Conservation (phyloP, 2,797 vertebrate species). For the Gallinago stenura region DNA sequence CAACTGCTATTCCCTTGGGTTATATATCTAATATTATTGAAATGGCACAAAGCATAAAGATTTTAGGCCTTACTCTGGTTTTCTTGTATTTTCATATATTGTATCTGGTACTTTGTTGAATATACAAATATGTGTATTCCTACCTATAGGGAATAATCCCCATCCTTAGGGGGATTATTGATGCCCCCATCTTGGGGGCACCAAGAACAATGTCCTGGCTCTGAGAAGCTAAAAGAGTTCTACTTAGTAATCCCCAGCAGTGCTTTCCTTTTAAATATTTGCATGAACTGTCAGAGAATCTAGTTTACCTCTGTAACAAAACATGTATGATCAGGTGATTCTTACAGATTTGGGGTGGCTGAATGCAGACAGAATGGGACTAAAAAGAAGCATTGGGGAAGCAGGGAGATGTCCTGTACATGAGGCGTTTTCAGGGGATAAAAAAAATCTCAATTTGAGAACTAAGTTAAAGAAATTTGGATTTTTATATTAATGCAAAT, state of each 20-base stretch:
- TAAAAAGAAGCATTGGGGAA: background rate
- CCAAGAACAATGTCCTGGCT: background rate
- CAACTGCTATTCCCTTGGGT: background rate
- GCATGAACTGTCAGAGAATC: background rate
- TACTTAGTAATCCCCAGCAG: background rate
- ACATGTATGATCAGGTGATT: background rate
- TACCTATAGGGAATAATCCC: background rate
- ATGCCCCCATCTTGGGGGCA: background rate
- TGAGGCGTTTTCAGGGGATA: background rate
- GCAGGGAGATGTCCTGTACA: background rate
- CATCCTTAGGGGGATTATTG: background rate
- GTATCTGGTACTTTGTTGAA: background rate
- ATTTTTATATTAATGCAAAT: background rate
- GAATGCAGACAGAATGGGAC: accelerated
- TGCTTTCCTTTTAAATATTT: background rate
- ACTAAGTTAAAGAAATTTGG: background rate
- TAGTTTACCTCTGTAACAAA: background rate
- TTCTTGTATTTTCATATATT: background rate
- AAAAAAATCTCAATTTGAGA: background rate
- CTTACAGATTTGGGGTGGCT: background rate
- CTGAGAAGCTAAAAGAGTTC: background rate
- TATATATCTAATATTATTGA: background rate
- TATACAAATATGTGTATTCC: background rate
- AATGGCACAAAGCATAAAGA: background rate
- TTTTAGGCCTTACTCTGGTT: background rate